Evolutionary conservation across 2,888 invertebrate species (phyloP).

Genomic region (Stenotaenia linearis): DNA sequence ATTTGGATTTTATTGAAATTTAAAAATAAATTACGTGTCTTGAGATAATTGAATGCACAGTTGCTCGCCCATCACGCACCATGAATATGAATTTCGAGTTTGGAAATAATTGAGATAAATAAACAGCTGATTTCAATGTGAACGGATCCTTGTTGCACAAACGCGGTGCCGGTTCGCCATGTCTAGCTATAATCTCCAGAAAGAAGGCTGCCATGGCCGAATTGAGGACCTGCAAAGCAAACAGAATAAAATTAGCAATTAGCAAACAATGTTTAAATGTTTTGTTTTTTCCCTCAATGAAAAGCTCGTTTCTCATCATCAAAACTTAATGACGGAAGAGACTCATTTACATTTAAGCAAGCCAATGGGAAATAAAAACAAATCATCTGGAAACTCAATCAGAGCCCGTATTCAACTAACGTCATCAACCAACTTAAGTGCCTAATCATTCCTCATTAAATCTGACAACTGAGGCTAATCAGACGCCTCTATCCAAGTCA

Average conservation of each 20-base stretch:
- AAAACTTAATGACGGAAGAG: neutral
- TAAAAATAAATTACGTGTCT: constrained; percentile 62
- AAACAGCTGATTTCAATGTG: constrained; percentile 92
- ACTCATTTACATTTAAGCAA: neutral
- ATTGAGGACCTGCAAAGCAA: constrained; percentile 64
- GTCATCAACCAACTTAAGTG: neutral
- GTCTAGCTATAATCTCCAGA: constrained; percentile 89
- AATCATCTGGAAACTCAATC: neutral
- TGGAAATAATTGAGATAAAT: constrained; percentile 90
- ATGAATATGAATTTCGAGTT: constrained; percentile 96
- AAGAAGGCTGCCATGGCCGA: constrained; percentile 95
- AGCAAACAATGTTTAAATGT: neutral
- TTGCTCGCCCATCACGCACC: constrained; percentile 96
- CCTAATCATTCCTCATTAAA: neutral
- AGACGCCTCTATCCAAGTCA: neutral
- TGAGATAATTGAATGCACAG: constrained; percentile 96
- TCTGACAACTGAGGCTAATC: neutral
- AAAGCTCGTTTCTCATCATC: neutral
- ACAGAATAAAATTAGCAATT: neutral
- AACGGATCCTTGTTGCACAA: constrained; percentile 99
- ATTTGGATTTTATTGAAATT: neutral
- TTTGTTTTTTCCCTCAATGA: neutral
- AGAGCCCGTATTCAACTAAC: neutral
- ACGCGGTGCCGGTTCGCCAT: constrained; percentile 89
- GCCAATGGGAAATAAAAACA: neutral